Base-by-base conservation (phyloP, 2,113 vertebrate genomes). In the Anser brachyrhynchus region DNA sequence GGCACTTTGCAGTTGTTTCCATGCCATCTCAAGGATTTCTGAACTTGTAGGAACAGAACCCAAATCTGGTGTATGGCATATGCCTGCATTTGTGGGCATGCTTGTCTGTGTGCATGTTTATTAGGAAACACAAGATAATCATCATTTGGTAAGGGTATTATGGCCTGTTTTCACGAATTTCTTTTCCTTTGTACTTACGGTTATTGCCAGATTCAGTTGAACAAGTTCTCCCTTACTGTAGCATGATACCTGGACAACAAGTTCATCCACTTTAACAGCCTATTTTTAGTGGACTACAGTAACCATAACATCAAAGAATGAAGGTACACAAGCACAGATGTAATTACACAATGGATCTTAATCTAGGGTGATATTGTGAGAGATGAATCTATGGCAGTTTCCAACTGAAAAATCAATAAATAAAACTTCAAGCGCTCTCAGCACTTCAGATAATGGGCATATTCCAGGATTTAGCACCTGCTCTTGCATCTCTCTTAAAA, bases 301-400 rank as follows among this genome's bases (percentile, higher is more conserved):
- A 83, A 54, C 93, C 49, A 37, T 83, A 92, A 82, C 78, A 57
- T 61, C 51, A 13, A 62, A 55, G 84, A 94, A 82, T 89, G 55
- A 61, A 95, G 79, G 71, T 82, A 62, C 44, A 21, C 4, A 61
- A 87, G 72, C 92, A 51, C 20, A 11, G 31, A 33, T 77, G 58
- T 95, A 94, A 92, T 93, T 96, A 93, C 96, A 79, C 29, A 70
- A 19, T 80, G 82, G 84, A 61, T 87, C 84, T 90, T 95, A 82
- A 59, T 95, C 83, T 77, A 44, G 61, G 31, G 79, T 92, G 95
- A 41, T 71, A 84, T 13, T 92, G 84, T 39, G 54, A 95, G 79
- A 61, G 87, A 84, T 11, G 90, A 90, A 90, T 95, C 92, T 91
- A 43, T 89, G 83, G 76, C 94, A 72, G 92, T 97, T 98, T 94